A percentile compares a stretch with the other conserved stretches of the same genome.
Evolutionary conservation across 2,797 vertebrate genomes (phyloP).

Genomic region (Peromyscus nudipes): DNA sequence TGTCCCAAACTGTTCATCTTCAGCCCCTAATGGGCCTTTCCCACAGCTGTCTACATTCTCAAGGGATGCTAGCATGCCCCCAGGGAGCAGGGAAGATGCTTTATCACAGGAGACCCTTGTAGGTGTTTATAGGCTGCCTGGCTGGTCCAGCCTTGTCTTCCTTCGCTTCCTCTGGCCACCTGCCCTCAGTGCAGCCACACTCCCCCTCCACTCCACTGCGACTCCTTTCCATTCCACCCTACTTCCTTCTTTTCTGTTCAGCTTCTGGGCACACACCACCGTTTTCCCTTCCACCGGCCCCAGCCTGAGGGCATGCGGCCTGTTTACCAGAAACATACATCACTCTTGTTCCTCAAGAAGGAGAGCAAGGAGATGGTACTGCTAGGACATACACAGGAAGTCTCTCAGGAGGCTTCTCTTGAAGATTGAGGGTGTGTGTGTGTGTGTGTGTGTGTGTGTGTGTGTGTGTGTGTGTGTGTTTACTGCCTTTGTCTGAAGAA

Average conservation of each 20-base stretch:
- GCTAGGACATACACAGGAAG: background rate
- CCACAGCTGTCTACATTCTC: background rate
- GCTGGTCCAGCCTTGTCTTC: background rate
- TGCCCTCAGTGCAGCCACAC: background rate
- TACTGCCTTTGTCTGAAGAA: background rate
- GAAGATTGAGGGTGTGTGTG: background rate
- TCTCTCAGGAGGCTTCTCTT: background rate
- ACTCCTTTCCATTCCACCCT: background rate
- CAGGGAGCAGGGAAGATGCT: background rate
- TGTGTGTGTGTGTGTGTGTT: background rate
- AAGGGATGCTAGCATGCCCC: background rate
- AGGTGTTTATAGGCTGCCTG: background rate
- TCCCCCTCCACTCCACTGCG: background rate
- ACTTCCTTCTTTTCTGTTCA: background rate
- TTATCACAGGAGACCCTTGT: background rate
- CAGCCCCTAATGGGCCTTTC: background rate
- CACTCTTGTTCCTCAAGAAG: background rate
- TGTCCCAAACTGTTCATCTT: background rate
- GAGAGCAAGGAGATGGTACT: constrained; percentile 29
- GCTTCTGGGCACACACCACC: background rate
- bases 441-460: background rate
- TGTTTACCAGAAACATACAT: background rate
- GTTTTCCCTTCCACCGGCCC: background rate
- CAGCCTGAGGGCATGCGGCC: background rate
- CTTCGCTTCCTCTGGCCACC: background rate